Base-by-base conservation (phyloP, 2,888 invertebrate genomes). In the Drosophila percnosoma region DNA sequence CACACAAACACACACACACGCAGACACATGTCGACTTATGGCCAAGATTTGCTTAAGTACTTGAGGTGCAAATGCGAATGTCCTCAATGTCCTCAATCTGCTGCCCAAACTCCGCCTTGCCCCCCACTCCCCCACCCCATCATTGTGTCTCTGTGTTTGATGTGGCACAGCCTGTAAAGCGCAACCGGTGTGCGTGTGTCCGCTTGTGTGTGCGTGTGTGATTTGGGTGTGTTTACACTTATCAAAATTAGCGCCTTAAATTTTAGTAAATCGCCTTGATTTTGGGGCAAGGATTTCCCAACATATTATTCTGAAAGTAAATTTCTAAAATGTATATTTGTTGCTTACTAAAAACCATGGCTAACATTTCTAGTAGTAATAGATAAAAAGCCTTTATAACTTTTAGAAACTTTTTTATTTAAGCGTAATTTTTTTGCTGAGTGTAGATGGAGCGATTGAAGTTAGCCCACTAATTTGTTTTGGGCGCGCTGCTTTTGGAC, bases 11-110 rank as follows among this genome's bases (percentile, higher is more conserved):
- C 69, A 70, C 64, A 63, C 61, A 64, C 59, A 62, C 68, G 54
- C 78, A 72, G 76, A 68, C 70, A 64, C 61, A 68, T 73, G 75
- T 70, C 73, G 58, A 75, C 73, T 72, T 75, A 75, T 72, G 67
- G 68, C 63, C 72, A 74, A 81, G 51, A 71, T 75, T 68, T 66
- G 53, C 34, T 71, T 65, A 75, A 87, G 89, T 73, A 87, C 85
- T 85, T 87, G 79, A 85, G 87, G 85, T 85, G 89, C 72, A 73
- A 85, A 89, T 89, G 73, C 79, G 65, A 70, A 62, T 70, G 71
- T 77, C 45, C 45, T 45, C 62, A 63, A 63, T 75, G 72, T 75
- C 58, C 78, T 68, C 45, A 66, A 54, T 38, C 52, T 52, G 27
- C 15, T 29, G 4, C n/a, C n/a, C n/a, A 29, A 31, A 24, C 33